phyloP scores from a whole-genome alignment of 1,140 invertebrate species.

The Pissodes strobi region DNA sequence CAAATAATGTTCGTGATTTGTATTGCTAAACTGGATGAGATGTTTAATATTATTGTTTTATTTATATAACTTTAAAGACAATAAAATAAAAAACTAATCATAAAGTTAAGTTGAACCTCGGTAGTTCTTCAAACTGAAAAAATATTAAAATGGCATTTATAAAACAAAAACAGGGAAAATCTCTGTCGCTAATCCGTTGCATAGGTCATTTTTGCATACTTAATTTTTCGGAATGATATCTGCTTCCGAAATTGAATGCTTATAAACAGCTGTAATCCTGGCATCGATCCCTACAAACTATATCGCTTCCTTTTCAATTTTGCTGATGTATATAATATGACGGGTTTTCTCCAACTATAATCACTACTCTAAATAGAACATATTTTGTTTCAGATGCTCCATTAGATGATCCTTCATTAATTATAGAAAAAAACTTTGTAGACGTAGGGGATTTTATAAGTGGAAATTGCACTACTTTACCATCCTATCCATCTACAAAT shows the following conservation, averaged over 20 bases:
- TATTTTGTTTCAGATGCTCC: constrained; percentile 67
- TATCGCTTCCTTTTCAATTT: background rate
- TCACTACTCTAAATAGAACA: background rate
- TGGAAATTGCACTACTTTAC: constrained; percentile 74
- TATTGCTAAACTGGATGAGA: too few species aligned
- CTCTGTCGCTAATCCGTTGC: too few species aligned
- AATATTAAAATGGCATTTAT: background rate
- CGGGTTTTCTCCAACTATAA: too few species aligned
- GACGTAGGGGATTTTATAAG: constrained; percentile 73
- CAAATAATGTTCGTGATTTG: background rate
- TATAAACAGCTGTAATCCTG: too few species aligned
- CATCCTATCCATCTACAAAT: constrained; percentile 77
- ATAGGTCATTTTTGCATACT: background rate
- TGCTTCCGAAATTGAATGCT: background rate
- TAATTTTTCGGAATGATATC: background rate
- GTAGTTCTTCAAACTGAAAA: background rate
- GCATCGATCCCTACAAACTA: background rate
- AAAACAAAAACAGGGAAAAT: too few species aligned
- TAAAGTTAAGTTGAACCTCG: too few species aligned
- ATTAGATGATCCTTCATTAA: constrained; percentile 66
- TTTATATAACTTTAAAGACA: background rate
- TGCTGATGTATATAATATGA: background rate
- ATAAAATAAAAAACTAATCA: background rate
- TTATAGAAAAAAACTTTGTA: constrained; percentile 72
- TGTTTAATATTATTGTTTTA: too few species aligned